Evolutionary conservation across 2,888 invertebrate species (phyloP).

Genomic region (Nephrotoma guestfalica): DNA sequence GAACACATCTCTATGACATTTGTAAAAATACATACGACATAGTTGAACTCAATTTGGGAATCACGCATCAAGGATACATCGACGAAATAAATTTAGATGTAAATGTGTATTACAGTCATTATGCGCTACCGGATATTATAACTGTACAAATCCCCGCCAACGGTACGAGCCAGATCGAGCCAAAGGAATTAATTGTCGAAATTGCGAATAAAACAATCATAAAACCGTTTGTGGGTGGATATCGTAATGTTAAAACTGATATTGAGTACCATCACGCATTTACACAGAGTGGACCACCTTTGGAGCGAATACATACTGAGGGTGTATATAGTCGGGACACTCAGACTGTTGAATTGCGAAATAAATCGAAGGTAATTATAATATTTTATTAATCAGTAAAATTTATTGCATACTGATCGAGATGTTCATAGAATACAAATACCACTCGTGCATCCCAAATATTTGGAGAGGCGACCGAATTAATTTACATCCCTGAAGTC

Average conservation of each 20-base stretch:
- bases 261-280: slow-evolving; percentile 66
- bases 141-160: slow-evolving; percentile 36
- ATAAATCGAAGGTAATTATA: slow-evolving; percentile 14
- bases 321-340: slow-evolving; percentile 37
- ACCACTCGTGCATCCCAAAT: slow-evolving; percentile 27
- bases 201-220: slow-evolving; percentile 42
- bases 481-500: slow-evolving; percentile 39
- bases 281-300: slow-evolving; percentile 51
- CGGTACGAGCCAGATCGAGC: slow-evolving; percentile 15
- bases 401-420: background rate
- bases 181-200: slow-evolving; percentile 39
- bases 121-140: slow-evolving; percentile 37
- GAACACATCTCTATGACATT: slow-evolving; percentile 20
- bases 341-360: slow-evolving; percentile 40
- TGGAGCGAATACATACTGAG: slow-evolving; percentile 21
- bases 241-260: slow-evolving; percentile 45
- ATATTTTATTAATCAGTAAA: background rate
- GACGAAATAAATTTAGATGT: slow-evolving; percentile 18
- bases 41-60: slow-evolving; percentile 20
- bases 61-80: slow-evolving; percentile 11
- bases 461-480: slow-evolving; percentile 25
- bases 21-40: slow-evolving; percentile 27
- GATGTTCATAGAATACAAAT: slow-evolving; percentile 21
- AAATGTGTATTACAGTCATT: slow-evolving; percentile 28
- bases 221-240: slow-evolving; percentile 75